A percentile compares a stretch with the other conserved stretches of the same genome.
phyloP scores from a whole-genome alignment of 53 echinoderm and acorn worm species.

The Echinometra lucunter region DNA sequence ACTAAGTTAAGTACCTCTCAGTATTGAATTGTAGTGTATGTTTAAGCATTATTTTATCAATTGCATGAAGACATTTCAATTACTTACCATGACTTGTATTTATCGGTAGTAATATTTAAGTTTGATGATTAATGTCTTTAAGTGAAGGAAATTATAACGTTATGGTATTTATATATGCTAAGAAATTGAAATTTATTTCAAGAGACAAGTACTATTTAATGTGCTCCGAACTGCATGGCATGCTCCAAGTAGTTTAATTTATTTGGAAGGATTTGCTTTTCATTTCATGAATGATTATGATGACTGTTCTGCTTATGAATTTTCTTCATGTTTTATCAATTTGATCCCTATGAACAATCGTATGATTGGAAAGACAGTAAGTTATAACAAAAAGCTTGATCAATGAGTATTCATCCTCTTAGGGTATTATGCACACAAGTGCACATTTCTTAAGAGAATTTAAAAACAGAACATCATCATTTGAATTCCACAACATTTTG shows the following conservation, averaged over 20 bases:
- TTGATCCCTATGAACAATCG: too few species aligned
- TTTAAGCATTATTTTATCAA: neutral
- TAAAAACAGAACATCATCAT: neutral
- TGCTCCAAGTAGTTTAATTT: conserved; percentile 74
- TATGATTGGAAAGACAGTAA: too few species aligned
- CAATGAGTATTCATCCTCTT: too few species aligned
- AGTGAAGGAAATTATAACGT: neutral
- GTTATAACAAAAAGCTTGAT: too few species aligned
- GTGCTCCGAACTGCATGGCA: conserved; percentile 22
- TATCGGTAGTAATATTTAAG: neutral
- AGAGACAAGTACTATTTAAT: neutral
- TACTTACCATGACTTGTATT: neutral
- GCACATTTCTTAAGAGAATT: neutral
- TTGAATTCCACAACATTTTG: neutral
- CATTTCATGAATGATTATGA: neutral
- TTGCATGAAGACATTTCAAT: neutral
- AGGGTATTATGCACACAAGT: neutral
- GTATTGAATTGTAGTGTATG: neutral
- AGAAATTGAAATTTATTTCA: neutral
- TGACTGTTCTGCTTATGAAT: neutral
- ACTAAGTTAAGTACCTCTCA: neutral
- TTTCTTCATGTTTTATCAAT: neutral
- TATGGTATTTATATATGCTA: neutral
- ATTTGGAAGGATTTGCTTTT: conserved; percentile 54
- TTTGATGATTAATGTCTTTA: neutral